Evolutionary conservation across 2,888 invertebrate genomes (phyloP), one percentile per base, ranked within the genome.

Genomic region (Macropis europaea): DNA sequence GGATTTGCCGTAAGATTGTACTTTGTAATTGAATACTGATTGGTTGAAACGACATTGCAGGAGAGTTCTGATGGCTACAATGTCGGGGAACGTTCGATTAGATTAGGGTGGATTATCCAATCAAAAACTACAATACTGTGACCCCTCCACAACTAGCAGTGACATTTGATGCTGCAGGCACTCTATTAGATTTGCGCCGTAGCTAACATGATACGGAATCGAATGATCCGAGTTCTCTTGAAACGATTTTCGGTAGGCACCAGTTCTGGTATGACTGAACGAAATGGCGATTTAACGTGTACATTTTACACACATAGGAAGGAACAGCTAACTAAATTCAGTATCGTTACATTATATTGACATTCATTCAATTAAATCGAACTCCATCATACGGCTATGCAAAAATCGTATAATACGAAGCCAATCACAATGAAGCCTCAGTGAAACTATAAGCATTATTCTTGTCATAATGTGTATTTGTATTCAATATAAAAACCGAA

Each of bases 51-150:
- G 76, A 62, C 67, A 66, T 52, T 63, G 66, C 54, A 70, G 74
- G 67, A 71, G 63, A 64, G 73, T 61, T 69, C 45, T 56, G 40
- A 66, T 62, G 62, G 50, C 68, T 45, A 54, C 30, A 60, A 64
- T 60, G 68, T 63, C 59, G 60, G 77, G 76, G 81, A 64, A 78
- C 79, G 81, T 76, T 81, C 85, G 89, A 90, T 90, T 89, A 88
- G 89, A 90, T 90, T 89, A 89, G 88, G 86, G 84, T 82, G 87
- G 89, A 90, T 89, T 89, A 89, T 88, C 88, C 90, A 90, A 90
- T 90, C 89, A 88, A 89, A 90, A 89, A 88, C 88, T 89, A 88
- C 88, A 89, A 88, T 88, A 84, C 85, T 86, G 79, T 81, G 79
- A 77, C 79, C 83, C 84, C 77, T 82, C 79, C 68, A 76, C 83